Conservation (phyloP, 2,888 invertebrate species). For the Polydrusus pterygomalis region DNA sequence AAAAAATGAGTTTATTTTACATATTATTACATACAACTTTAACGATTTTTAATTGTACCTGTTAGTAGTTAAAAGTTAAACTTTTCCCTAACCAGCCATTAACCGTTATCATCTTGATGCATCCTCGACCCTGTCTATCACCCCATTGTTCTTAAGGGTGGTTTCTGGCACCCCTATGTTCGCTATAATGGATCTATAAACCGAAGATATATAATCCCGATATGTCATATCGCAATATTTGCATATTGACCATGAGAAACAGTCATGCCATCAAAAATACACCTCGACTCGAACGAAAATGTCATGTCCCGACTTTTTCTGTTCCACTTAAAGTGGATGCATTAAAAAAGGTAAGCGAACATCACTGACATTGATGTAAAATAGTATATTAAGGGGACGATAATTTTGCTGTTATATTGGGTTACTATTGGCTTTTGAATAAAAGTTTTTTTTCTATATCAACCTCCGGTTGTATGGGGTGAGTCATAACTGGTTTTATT, state of each 20-base stretch:
- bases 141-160: slow-evolving; percentile 51
- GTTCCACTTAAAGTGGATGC: not conserved
- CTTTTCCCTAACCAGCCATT: not conserved
- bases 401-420: slow-evolving; percentile 51
- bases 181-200: slow-evolving; percentile 53
- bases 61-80: too few relatives aligned
- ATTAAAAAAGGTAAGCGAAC: not conserved
- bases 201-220: slow-evolving; percentile 54
- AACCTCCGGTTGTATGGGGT: slow-evolving; percentile 46
- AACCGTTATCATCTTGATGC: not conserved
- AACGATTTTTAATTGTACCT: too few relatives aligned
- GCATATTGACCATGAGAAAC: slow-evolving; percentile 57
- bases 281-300: slow-evolving; percentile 12
- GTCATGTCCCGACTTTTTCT: not conserved
- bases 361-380: slow-evolving; percentile 27
- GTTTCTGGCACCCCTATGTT: slow-evolving; percentile 42
- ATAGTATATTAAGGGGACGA: slow-evolving; percentile 41
- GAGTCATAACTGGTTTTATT: slow-evolving; percentile 56
- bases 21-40: too few relatives aligned
- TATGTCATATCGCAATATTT: slow-evolving; percentile 52
- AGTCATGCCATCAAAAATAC: slow-evolving; percentile 44
- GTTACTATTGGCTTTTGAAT: slow-evolving; percentile 52
- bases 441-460: slow-evolving; percentile 48
- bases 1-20: too few relatives aligned
- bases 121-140: slow-evolving; percentile 9